phyloP scores from a whole-genome alignment of 2,888 invertebrate genomes.

The Morpho deidamia region DNA sequence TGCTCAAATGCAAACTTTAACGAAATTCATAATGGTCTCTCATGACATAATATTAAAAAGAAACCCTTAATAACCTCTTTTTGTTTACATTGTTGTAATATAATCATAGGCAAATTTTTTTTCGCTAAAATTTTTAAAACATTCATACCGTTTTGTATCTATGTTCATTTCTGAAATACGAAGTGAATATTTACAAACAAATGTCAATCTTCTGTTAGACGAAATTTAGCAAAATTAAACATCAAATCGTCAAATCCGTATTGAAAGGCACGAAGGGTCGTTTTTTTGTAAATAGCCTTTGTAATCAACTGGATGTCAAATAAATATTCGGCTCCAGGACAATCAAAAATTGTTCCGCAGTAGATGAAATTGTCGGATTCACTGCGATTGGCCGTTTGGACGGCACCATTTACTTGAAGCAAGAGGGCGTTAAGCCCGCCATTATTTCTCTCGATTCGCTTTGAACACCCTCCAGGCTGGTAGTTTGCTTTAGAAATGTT shows the following conservation, averaged over 20 bases:
- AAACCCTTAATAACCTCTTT: no score
- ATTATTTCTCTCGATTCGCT: constrained; percentile 32
- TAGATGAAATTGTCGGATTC: constrained; percentile 35
- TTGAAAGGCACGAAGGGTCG: constrained; percentile 1
- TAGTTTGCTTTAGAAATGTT: constrained; percentile 16
- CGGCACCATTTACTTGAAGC: constrained; percentile 44
- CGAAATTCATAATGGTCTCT: no score
- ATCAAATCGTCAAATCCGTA: constrained; percentile 1
- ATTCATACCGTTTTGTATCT: no score
- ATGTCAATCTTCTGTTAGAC: constrained; percentile 1
- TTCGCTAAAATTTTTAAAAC: no score
- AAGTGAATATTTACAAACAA: not conserved
- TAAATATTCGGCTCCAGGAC: constrained; percentile 19
- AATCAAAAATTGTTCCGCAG: constrained; percentile 30
- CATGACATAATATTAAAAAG: no score
- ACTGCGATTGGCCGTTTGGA: constrained; percentile 40
- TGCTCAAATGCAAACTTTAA: no score
- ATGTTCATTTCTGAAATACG: no score
- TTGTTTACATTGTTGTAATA: no score
- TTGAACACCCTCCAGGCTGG: constrained; percentile 12
- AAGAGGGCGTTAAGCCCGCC: constrained; percentile 36
- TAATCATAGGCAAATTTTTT: no score
- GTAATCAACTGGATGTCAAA: constrained; percentile 5
- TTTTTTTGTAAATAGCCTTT: constrained; percentile 5
- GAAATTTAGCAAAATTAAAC: constrained; percentile 8